Evolutionary conservation across 2,888 invertebrate species (phyloP), one percentile per base, ranked within the genome.

Genomic region (Stenodera caucasica): DNA sequence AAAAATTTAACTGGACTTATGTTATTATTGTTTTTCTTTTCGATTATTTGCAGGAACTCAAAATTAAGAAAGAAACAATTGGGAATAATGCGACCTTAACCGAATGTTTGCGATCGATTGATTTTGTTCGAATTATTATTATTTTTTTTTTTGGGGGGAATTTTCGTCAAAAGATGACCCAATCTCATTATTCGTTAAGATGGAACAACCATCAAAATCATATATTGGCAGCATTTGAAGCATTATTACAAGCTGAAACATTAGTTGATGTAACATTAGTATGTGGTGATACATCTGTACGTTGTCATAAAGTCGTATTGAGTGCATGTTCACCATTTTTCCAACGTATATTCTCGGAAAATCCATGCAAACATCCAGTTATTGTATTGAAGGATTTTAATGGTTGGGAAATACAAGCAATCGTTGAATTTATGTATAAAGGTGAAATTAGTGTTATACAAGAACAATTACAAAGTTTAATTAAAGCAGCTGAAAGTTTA

Each of bases 141-240:
- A 29, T 6, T 29, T 37, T 15, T 14, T 29, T 15, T 32, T 4
- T 8, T 21, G 33, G 52, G 55, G 18, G 65, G 60, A 30, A 29
- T n/a, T 37, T 26, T 45, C 53, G 32, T 21, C 49, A 49, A 52
- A 71, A 63, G 55, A 80, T 79, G 79, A 74, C 78, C 58, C 86
- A 91, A 82, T 92, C 93, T 78, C 93, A 94, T 81, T 95, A 94
- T 82, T 94, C 93, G 78, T 85, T 95, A 76, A 88, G 93, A 81
- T 96, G 95, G 95, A 94, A 94, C 85, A 94, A 94, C 84, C 95
- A 95, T 84, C 93, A 92, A 80, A 88, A 88, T 71, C 93, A 95
- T 81, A 88, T 96, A 77, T 85, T 94, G 70, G 87, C 90, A 74
- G 90, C 94, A 55, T 94, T 96, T 82, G 94, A 94, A 77, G 89